Base-by-base conservation (phyloP, 2,888 invertebrate genomes). In the Drosophila vallismaia region DNA sequence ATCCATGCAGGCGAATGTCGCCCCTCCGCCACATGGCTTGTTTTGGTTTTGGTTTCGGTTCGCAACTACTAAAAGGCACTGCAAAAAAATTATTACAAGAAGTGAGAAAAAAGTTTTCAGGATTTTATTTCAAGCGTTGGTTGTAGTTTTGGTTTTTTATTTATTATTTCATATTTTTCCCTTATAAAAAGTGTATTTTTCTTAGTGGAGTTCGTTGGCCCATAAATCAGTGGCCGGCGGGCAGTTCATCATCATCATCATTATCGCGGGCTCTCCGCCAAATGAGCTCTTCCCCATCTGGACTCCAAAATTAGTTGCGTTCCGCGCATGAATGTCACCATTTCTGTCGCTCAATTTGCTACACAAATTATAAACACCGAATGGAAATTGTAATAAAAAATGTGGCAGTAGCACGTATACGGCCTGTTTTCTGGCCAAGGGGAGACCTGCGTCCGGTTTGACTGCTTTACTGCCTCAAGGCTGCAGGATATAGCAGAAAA, bases 341-440 rank as follows among this genome's bases (percentile, higher is more conserved):
- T 79, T 79, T 74, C 63, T 74, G 72, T 62, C 71, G 79, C 76
- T 73, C 79, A 81, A 84, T 86, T 84, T 86, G 73, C 71, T 80
- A 75, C 72, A 74, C 76, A 83, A 86, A 83, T 83, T 86, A 86
- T 80, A 86, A 78, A 80, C 80, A 80, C 60, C 73, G 71, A 82
- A 79, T 77, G 75, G 63, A 74, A 81, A 79, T 63, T 69, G 77
- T 82, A 71, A 78, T 72, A 74, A 66, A 64, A 67, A 67, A 64
- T 50, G 64, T 63, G 64, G 46, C 54, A 56, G 63, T 14, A 51
- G 45, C 50, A 62, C 38, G 51, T 51, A 62, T 59, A 19, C 51
- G 6, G n/a, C 10, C 9, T 10, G 10, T 33, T 33, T 33, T 10
- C 36, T 14, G 52, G 28, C 38, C 56, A 49, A 12, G 56, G 29